Percentiles rank a stretch among this genome's conserved stretches.
phyloP scores from a whole-genome alignment of 92 coral and sea anemone species.

The Heteractis magnifica region DNA sequence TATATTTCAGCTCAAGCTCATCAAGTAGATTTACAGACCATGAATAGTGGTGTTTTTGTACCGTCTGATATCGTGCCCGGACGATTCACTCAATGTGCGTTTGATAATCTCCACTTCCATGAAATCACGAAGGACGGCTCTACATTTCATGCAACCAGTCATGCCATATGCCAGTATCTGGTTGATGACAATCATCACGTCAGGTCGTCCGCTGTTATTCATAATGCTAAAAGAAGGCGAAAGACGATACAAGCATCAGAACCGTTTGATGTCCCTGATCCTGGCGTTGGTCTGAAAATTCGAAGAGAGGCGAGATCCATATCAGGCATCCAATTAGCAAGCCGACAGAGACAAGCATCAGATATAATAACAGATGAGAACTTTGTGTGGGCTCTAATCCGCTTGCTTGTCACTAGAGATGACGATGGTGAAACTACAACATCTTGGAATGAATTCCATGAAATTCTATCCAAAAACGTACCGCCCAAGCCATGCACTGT shows the following conservation, averaged over 20 bases:
- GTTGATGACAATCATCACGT: slow-evolving; percentile 9
- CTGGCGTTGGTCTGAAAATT: slow-evolving; percentile 9
- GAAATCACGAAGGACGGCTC: slow-evolving; percentile 30
- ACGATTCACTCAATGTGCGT: slow-evolving; percentile 12
- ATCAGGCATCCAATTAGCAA: slow-evolving; percentile 36
- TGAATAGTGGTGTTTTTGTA: slow-evolving; percentile 24
- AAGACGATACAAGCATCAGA: background rate
- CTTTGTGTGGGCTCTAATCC: slow-evolving; percentile 31
- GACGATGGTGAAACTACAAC: slow-evolving; percentile 23
- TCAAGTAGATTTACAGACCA: slow-evolving; percentile 24
- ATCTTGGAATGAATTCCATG: slow-evolving; percentile 18
- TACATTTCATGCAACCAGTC: slow-evolving; percentile 24
- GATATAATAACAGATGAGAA: slow-evolving; percentile 11
- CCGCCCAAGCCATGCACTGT: slow-evolving; percentile 24
- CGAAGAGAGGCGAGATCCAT: slow-evolving; percentile 27
- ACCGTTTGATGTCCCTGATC: slow-evolving; percentile 1
- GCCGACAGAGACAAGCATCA: slow-evolving; percentile 13
- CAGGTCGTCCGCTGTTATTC: slow-evolving; percentile 7
- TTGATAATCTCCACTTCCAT: slow-evolving; percentile 2
- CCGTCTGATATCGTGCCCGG: slow-evolving; percentile 21
- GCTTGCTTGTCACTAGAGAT: slow-evolving; percentile 23
- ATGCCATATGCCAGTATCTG: slow-evolving; percentile 15
- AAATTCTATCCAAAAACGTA: slow-evolving; percentile 9
- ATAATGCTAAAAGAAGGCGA: slow-evolving; percentile 7
- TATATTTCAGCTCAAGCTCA: slow-evolving; percentile 18